phyloP scores from a whole-genome alignment of 2,888 invertebrate species.

The Dugesia japonica region DNA sequence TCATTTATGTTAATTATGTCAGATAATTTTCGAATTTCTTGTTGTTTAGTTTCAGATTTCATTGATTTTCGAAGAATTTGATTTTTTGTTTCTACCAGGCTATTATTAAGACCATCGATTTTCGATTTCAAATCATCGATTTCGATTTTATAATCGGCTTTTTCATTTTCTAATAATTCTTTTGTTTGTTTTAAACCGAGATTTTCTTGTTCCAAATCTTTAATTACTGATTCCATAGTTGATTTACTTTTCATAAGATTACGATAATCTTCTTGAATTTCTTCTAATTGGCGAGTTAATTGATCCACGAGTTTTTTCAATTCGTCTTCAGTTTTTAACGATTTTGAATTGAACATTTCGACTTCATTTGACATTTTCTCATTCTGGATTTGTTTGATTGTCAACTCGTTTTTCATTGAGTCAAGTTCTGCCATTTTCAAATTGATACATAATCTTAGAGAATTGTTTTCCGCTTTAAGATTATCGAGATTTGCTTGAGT shows the following conservation, averaged over 20 bases:
- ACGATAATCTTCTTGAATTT: not conserved
- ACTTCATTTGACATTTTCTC: not conserved
- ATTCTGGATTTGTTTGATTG: not conserved
- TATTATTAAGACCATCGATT: not conserved
- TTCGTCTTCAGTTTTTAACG: not conserved
- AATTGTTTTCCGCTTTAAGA: not conserved
- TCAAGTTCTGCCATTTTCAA: slow-evolving; percentile 2
- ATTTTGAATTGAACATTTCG: not conserved
- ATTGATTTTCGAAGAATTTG: not conserved
- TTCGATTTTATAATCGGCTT: not conserved
- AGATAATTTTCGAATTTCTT: not conserved
- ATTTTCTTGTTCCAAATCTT: slow-evolving; percentile 20
- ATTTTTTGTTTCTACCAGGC: not conserved
- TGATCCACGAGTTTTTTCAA: not conserved
- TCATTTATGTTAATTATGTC: not conserved
- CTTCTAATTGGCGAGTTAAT: not conserved
- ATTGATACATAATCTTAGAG: not conserved
- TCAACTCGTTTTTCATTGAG: not conserved
- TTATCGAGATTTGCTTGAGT: not conserved
- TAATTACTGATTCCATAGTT: not conserved
- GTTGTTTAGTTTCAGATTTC: not conserved
- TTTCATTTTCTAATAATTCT: not conserved
- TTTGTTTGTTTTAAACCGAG: not conserved
- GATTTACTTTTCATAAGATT: not conserved
- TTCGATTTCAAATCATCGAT: not conserved